A percentile compares a stretch with the other conserved stretches of the same genome.
Evolutionary conservation across 2,888 invertebrate genomes (phyloP).

Genomic region (Drosophila mercatorum): DNA sequence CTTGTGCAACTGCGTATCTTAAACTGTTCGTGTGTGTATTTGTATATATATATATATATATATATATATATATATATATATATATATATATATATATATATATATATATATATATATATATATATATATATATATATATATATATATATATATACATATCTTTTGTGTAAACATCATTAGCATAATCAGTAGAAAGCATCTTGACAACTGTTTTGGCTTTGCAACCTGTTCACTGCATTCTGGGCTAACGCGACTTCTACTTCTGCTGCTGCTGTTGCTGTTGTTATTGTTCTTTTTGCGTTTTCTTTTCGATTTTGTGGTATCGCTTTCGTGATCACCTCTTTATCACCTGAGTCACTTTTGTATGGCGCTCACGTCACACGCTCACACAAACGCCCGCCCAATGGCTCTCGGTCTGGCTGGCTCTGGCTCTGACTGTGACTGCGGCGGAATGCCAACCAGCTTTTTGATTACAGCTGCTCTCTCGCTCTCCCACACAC

Average conservation of each 20-base stretch:
- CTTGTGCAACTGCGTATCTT: constrained; percentile 48
- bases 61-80: constrained; percentile 3
- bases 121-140: constrained; percentile 9
- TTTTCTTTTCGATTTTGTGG: constrained; percentile 23
- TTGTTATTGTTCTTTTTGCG: constrained; percentile 4
- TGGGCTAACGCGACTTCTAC: constrained; percentile 4
- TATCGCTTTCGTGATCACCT: constrained; percentile 60
- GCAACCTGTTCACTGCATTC: constrained; percentile 35
- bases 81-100: constrained; percentile 5
- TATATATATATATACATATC: constrained; percentile 25
- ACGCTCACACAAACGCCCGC: constrained; percentile 25
- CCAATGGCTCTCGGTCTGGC: constrained; percentile 30
- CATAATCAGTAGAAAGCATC: constrained; percentile 50
- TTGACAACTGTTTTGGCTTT: constrained; percentile 24
- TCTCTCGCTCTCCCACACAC: constrained; percentile 9
- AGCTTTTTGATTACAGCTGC: constrained; percentile 35
- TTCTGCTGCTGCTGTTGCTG: background rate
- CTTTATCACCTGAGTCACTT: constrained; percentile 78
- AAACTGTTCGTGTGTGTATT: constrained; percentile 15
- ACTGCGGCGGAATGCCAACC: constrained; percentile 15
- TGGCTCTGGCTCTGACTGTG: constrained; percentile 9
- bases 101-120: constrained; percentile 5
- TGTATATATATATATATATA: constrained; percentile 6
- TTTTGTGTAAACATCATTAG: constrained; percentile 63
- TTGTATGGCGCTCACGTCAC: constrained; percentile 69